Evolutionary conservation across 1,140 invertebrate species (phyloP).

Genomic region (Carposina sasakii): DNA sequence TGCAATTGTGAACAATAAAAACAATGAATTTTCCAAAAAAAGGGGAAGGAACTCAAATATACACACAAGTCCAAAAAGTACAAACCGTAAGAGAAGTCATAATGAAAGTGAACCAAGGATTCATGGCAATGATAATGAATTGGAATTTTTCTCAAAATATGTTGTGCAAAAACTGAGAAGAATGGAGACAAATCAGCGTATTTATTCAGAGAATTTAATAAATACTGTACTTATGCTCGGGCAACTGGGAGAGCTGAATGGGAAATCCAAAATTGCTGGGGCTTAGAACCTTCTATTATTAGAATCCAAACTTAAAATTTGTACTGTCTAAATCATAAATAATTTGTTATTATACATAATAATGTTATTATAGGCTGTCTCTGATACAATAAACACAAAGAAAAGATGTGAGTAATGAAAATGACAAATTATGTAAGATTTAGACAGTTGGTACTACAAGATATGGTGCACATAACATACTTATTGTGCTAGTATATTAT

Average conservation of each 20-base stretch:
- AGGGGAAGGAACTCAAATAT: conserved; percentile 32
- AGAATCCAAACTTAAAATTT: conserved; percentile 3
- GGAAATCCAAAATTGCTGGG: conserved; percentile 57
- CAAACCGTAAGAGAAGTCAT: conserved; percentile 40
- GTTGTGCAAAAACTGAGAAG: conserved; percentile 60
- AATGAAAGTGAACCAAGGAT: conserved; percentile 28
- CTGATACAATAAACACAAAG: too few relatives aligned
- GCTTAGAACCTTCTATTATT: conserved; percentile 26
- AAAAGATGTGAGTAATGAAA: too few relatives aligned
- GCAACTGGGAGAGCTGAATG: conserved; percentile 56
- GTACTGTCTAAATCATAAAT: conserved; percentile 7
- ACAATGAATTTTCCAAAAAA: conserved; percentile 28
- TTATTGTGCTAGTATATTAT: too few relatives aligned
- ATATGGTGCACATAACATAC: too few relatives aligned
- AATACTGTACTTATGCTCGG: conserved; percentile 65
- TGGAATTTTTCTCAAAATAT: conserved; percentile 67
- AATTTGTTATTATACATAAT: too few relatives aligned
- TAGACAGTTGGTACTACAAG: too few relatives aligned
- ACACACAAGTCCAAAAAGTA: conserved; percentile 37
- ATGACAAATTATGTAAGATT: too few relatives aligned
- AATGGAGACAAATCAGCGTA: conserved; percentile 66
- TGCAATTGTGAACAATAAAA: conserved; percentile 37
- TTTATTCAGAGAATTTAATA: conserved; percentile 66
- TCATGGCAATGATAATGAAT: conserved; percentile 55
- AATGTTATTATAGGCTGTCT: too few relatives aligned